Evolutionary conservation across 2,113 vertebrate genomes (phyloP), one percentile per base, ranked within the genome.

Genomic region (Cnemophilus loriae): DNA sequence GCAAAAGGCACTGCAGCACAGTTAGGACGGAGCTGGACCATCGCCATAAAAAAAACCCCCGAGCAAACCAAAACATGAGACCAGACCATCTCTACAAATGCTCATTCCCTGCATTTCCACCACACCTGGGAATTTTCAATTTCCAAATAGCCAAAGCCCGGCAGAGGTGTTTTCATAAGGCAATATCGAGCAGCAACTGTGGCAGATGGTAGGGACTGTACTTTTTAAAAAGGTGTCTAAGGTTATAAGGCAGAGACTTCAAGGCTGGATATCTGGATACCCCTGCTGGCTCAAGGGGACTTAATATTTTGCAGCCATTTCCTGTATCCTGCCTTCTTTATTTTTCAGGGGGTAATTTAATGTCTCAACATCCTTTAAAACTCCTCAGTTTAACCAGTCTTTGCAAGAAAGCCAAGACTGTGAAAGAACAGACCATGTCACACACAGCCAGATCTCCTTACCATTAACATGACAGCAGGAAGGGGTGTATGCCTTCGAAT

Each of bases 401-500:
- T 64, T 85, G 61, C 65, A 82, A 73, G 65, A 71, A 64, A 89
- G 56, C 20, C 64, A 81, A 65, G 47, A 24, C 23, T 47, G 47
- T 30, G 61, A 67, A 77, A 74, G 57, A 95, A 20, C 21, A 77
- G 59, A 24, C 20, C 21, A 13, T 10, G 42, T 73, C 71, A 39
- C 23, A n/a, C 15, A 35, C 3, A 70, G 67, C 8, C 67, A 61
- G 55, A 63, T 55, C 55, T 68, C 90, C 96, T 97, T 89, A 98
- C 98, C 97, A 98, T 97, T 70, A 98, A 65, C 93, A 98, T 90
- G 64, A 98, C 95, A 64, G 98, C 97, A 0, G 98, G 98, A 84
- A 98, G 97, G 10, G 98, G 98, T 3, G 98, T 98, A 41, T 97
- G 97, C 42, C 89, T 96, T 87, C 94, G 92, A 49, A 98, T 97